phyloP scores from a whole-genome alignment of 2,888 invertebrate species.

The Patella ulyssiponensis region DNA sequence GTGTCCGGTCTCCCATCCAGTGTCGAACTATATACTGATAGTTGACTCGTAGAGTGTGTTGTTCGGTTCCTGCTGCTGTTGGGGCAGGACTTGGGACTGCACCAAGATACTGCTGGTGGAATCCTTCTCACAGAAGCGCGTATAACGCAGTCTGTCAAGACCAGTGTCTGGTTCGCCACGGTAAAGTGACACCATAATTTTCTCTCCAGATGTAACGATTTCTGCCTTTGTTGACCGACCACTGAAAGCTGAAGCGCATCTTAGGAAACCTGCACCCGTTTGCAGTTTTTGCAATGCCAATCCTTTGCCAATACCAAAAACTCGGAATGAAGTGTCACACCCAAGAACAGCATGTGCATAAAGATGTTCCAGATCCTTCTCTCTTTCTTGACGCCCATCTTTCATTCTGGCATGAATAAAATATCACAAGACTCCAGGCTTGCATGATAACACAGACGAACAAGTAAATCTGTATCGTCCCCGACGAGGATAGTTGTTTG shows the following conservation, averaged over 20 bases:
- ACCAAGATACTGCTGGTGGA: too few species aligned
- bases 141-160: conserved; percentile 31
- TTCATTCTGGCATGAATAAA: conserved; percentile 34
- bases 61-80: conserved; percentile 42
- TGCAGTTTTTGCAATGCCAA: too few species aligned
- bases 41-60: conserved; percentile 42
- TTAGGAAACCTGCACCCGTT: too few species aligned
- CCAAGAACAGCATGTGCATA: conserved; percentile 44
- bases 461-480: conserved; percentile 55
- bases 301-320: too few species aligned
- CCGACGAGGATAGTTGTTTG: conserved; percentile 43
- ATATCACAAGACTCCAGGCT: conserved; percentile 25
- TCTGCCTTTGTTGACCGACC: too few species aligned
- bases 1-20: conserved; percentile 31
- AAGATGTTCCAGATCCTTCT: conserved; percentile 40
- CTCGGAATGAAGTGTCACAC: conserved; percentile 31
- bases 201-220: neutral
- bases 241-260: too few species aligned
- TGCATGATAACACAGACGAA: conserved; percentile 45
- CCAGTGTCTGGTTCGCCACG: conserved; percentile 22
- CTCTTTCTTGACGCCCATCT: conserved; percentile 5
- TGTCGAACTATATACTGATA: conserved; percentile 42
- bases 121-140: conserved; percentile 28
- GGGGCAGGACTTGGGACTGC: conserved; percentile 45
- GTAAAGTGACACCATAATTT: conserved; percentile 28